Conservation (phyloP, 2,888 invertebrate species). For the Oxystoma pomonae region DNA sequence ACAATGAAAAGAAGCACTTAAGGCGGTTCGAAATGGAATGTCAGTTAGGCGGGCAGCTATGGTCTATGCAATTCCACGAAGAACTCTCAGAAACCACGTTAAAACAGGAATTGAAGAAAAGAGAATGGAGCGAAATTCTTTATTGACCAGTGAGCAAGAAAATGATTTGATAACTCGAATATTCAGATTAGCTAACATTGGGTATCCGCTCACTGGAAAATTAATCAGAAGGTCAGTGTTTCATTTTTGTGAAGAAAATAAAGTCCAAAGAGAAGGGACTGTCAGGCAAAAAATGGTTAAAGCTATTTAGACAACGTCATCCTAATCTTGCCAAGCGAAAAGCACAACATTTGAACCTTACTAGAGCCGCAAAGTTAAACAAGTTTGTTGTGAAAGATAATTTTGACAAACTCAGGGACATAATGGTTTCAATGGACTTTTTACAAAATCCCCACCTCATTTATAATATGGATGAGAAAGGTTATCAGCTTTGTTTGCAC, state of each 20-base stretch:
- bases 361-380: background rate
- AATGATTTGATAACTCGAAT: background rate
- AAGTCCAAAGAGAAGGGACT: background rate
- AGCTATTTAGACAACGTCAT: background rate
- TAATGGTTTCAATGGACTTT: conserved; percentile 5
- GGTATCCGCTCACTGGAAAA: background rate
- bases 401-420: conserved; percentile 9
- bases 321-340: background rate
- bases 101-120: background rate
- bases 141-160: background rate
- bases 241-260: background rate
- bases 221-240: background rate
- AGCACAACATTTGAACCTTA: background rate
- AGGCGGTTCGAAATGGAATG: too few species aligned
- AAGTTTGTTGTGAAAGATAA: conserved; percentile 4
- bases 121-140: background rate
- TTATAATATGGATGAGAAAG: conserved; percentile 12
- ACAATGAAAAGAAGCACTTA: too few species aligned
- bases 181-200: background rate
- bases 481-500: conserved; percentile 8
- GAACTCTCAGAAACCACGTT: background rate
- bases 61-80: too few species aligned
- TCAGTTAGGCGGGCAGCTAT: too few species aligned
- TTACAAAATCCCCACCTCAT: conserved; percentile 5
- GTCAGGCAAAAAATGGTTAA: background rate